Evolutionary conservation across 2,113 vertebrate species (phyloP), one percentile per base, ranked within the genome.

Genomic region (Pterocles gutturalis): DNA sequence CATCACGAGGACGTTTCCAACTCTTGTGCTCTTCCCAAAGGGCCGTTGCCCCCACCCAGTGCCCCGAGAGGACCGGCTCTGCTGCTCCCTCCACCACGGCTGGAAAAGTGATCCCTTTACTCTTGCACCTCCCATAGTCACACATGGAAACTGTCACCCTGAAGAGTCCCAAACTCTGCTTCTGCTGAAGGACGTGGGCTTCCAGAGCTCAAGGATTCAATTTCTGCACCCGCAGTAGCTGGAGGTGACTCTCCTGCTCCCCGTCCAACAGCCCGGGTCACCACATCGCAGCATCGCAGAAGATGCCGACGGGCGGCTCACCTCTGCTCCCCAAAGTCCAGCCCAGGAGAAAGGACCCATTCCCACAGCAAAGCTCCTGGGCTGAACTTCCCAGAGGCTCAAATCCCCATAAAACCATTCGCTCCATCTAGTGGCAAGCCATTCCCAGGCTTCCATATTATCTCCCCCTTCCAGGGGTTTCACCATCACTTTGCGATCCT

Each of bases 181-280:
- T 12, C 75, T 61, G 41, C 75, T 45, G 62, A 19, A 76, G 67
- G 54, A 26, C 31, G 11, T 0, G 7, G 34, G 25, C 51, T 65
- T 22, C 4, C 0, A 16, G 70, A 67, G 54, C 81, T 55, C 46
- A 2, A 19, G 34, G 46, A n/a, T 38, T 43, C 17, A 0, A 11
- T 11, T 64, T 38, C 45, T 36, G 51, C 18, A 17, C 62, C 62
- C 45, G 4, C 45, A 24, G 3, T 2, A 28, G 7, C 38, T 10
- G 34, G 24, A 45, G 48, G 41, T 5, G 79, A 53, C 31, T 29
- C 36, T 45, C 33, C 11, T 2, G 41, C 60, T 28, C 77, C 17
- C 1, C 1, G 0, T 24, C 51, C 46, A 11, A 18, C 65, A 38
- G 67, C 31, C 34, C 7, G 9, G 67, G 3, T 24, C 54, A 34